A percentile compares a stretch with the other conserved stretches of the same genome.
These are phyloP conservation scores for Drosophila chauvacae DNA, from an alignment of 1,140 invertebrate genomes.

Conservation along the genomic window DNA sequence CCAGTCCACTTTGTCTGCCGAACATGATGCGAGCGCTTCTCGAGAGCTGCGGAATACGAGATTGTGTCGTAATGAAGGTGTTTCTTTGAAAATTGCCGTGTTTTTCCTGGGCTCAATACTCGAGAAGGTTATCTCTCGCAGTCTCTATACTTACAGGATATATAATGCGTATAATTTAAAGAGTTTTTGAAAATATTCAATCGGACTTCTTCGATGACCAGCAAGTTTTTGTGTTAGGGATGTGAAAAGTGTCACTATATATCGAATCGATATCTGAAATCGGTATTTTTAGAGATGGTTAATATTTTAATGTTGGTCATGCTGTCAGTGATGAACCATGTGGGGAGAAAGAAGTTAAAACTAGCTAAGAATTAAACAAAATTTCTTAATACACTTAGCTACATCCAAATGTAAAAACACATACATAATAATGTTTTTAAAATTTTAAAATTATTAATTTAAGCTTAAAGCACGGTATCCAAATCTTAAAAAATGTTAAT, in stretches of 20 bases:
- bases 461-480: no score
- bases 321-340: no score
- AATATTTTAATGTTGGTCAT: no score
- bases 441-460: no score
- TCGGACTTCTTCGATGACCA: conserved; percentile 58
- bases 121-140: background rate
- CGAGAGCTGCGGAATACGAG: conserved; percentile 37
- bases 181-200: conserved; percentile 36
- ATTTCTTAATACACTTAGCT: no score
- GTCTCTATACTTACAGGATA: conserved; percentile 60
- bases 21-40: conserved; percentile 77
- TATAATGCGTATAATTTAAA: conserved; percentile 61
- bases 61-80: background rate
- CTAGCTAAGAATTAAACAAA: no score
- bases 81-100: background rate
- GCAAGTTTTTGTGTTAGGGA: conserved; percentile 43
- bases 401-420: no score
- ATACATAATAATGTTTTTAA: no score
- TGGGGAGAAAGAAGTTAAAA: no score
- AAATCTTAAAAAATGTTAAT: no score
- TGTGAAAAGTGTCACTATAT: background rate
- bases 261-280: background rate
- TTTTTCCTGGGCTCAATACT: background rate
- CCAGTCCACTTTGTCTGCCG: conserved; percentile 84
- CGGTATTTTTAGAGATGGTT: background rate